A percentile compares a stretch with the other conserved stretches of the same genome.
phyloP scores from a whole-genome alignment of 2,113 vertebrate species.

The Psilopogon haemacephalus region DNA sequence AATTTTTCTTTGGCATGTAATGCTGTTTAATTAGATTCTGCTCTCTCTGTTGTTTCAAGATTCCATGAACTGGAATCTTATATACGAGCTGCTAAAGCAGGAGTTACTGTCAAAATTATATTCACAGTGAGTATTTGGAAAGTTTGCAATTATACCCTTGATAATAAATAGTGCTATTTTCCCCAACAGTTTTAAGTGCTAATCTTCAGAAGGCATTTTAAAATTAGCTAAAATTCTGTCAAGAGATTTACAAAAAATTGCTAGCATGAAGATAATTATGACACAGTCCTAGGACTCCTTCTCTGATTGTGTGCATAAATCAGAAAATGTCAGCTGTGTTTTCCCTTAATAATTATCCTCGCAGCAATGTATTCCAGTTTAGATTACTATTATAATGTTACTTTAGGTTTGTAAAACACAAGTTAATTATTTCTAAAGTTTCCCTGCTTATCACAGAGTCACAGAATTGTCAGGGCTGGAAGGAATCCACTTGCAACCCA shows the following conservation, averaged over 20 bases:
- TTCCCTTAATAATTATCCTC: constrained; percentile 82
- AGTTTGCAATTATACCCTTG: constrained; percentile 87
- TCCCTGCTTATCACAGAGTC: constrained; percentile 40
- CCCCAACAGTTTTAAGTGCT: constrained; percentile 82
- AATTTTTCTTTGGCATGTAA: constrained; percentile 84
- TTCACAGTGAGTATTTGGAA: constrained; percentile 84
- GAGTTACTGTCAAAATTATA: constrained; percentile 84
- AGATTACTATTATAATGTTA: constrained; percentile 73
- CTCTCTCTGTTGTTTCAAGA: constrained; percentile 84
- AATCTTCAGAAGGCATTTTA: constrained; percentile 84
- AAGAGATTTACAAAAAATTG: constrained; percentile 84
- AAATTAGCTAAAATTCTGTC: constrained; percentile 87
- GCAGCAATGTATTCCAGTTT: constrained; percentile 75
- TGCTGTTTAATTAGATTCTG: constrained; percentile 87
- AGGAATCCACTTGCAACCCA: too few relatives aligned
- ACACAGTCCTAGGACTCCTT: constrained; percentile 83
- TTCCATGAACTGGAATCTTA: constrained; percentile 83
- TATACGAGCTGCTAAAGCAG: constrained; percentile 82
- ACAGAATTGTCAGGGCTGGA: too few relatives aligned
- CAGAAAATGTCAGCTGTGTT: constrained; percentile 83
- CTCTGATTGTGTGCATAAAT: constrained; percentile 86
- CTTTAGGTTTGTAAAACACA: constrained; percentile 72
- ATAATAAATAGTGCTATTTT: constrained; percentile 86
- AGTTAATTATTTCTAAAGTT: constrained; percentile 74
- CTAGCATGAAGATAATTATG: constrained; percentile 85